Conservation (phyloP, 2,888 invertebrate genomes). For the Morpho helenor region DNA sequence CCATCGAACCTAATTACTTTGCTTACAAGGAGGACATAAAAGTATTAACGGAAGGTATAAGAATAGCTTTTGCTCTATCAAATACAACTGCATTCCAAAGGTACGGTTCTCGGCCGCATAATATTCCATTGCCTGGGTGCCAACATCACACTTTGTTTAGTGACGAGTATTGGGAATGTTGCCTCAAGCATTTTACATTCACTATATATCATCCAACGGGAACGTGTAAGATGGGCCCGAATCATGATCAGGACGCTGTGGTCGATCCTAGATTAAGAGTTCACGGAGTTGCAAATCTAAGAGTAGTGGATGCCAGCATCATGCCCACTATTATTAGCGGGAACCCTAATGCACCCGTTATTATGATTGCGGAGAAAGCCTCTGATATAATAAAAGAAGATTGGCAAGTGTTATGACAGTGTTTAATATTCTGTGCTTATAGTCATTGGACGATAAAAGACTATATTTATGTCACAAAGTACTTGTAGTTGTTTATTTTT, state of each 20-base stretch:
- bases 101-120: conserved; percentile 88
- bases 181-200: conserved; percentile 87
- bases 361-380: conserved; percentile 95
- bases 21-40: conserved; percentile 89
- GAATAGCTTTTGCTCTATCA: conserved; percentile 89
- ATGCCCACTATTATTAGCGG: conserved; percentile 95
- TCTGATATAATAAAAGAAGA: conserved; percentile 94
- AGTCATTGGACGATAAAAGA: conserved; percentile 33
- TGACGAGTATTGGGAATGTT: conserved; percentile 93
- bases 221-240: conserved; percentile 93
- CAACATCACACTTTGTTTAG: conserved; percentile 84
- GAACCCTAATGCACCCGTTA: conserved; percentile 93
- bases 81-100: conserved; percentile 88
- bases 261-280: conserved; percentile 88
- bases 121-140: conserved; percentile 91
- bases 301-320: conserved; percentile 91
- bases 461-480: conserved; percentile 43
- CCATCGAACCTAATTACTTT: conserved; percentile 95
- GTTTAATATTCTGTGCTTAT: conserved; percentile 32
- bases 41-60: conserved; percentile 90
- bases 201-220: conserved; percentile 93
- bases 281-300: conserved; percentile 86
- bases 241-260: conserved; percentile 85
- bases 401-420: conserved; percentile 82
- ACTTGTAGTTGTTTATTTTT: conserved; percentile 41